A percentile compares a stretch with the other conserved stretches of the same genome.
Evolutionary conservation across 2,888 invertebrate species (phyloP).

Genomic region (Trachelus tabidus): DNA sequence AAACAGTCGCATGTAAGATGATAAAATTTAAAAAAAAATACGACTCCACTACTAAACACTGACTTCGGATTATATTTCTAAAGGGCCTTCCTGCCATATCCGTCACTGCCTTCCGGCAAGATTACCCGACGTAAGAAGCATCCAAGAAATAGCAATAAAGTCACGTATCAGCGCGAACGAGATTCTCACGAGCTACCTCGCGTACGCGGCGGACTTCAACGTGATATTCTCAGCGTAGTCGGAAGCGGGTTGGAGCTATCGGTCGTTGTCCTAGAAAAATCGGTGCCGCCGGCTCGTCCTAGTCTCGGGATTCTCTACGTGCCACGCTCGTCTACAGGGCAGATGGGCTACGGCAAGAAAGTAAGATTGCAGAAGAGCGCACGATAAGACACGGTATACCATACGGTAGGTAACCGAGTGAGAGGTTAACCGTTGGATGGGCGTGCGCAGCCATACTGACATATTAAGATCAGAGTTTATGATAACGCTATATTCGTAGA

Average conservation of each 20-base stretch:
- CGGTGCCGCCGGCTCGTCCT: not conserved
- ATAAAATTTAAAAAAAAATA: too few relatives aligned
- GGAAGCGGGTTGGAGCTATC: not conserved
- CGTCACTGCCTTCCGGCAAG: not conserved
- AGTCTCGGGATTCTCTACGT: not conserved
- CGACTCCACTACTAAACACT: too few relatives aligned
- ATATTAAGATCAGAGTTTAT: constrained; percentile 50
- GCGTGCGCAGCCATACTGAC: constrained; percentile 31
- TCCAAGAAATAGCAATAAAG: not conserved
- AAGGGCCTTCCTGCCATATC: not conserved
- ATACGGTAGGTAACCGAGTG: not conserved
- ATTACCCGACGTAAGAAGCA: not conserved
- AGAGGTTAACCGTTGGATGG: constrained; percentile 19
- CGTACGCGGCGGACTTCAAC: not conserved
- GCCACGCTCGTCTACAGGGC: too few relatives aligned
- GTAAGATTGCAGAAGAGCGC: not conserved
- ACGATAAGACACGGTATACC: not conserved
- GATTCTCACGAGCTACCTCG: not conserved
- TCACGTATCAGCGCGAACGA: not conserved
- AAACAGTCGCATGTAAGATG: not conserved
- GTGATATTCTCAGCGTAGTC: not conserved
- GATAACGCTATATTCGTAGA: constrained; percentile 42
- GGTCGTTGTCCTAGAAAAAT: not conserved
- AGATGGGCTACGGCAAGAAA: not conserved
- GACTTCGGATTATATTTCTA: not conserved